These are phyloP conservation scores for Cotesia congregata DNA, from an alignment of 2,888 invertebrate genomes.

Conservation along the genomic window DNA sequence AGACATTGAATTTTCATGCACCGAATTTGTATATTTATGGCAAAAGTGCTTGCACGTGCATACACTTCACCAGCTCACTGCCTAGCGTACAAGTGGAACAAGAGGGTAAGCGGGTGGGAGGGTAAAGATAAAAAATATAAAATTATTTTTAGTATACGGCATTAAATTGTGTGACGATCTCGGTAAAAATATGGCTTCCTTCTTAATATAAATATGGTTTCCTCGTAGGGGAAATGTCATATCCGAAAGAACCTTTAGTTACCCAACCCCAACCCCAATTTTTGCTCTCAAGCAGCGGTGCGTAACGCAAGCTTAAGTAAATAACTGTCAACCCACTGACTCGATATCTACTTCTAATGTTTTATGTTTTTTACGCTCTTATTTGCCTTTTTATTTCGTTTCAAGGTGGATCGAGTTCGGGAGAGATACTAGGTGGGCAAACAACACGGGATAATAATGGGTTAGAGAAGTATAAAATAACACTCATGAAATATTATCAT, in stretches of 20 bases:
- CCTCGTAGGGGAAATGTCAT: constrained; percentile 37
- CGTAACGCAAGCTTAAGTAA: constrained; percentile 38
- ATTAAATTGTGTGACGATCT: constrained; percentile 35
- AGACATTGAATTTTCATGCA: too few relatives aligned
- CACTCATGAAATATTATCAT: too few relatives aligned
- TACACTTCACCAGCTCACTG: too few relatives aligned
- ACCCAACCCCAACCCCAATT: neutral
- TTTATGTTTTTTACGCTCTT: neutral
- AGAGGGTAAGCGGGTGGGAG: too few relatives aligned
- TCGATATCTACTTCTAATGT: neutral
- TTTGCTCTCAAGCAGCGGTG: constrained; percentile 17
- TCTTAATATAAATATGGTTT: constrained; percentile 64
- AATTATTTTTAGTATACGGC: neutral
- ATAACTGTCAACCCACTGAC: neutral
- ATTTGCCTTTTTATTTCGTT: neutral
- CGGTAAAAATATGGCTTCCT: constrained; percentile 54
- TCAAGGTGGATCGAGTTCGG: too few relatives aligned
- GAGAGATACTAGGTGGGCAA: too few relatives aligned
- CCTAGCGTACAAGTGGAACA: too few relatives aligned
- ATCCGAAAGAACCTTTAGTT: constrained; percentile 25
- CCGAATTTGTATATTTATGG: too few relatives aligned
- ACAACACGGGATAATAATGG: too few relatives aligned
- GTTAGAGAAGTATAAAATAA: too few relatives aligned
- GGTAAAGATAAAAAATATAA: too few relatives aligned
- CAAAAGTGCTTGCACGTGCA: too few relatives aligned